These are phyloP conservation scores for Ornithoptera priamus DNA, from an alignment of 2,888 invertebrate genomes.

Conservation along the genomic window DNA sequence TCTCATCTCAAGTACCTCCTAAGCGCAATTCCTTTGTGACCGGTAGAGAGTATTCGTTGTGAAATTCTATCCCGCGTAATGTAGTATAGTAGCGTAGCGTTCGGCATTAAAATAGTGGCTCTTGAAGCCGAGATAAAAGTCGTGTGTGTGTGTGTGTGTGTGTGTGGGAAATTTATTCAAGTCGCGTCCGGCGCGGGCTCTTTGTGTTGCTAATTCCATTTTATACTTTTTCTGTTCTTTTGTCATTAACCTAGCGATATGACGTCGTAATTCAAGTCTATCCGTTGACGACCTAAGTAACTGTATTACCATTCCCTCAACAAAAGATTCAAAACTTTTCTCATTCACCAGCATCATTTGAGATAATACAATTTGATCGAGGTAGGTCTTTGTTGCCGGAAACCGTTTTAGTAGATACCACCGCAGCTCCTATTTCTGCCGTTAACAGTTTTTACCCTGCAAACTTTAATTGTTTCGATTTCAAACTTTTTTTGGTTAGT, in stretches of 20 bases:
- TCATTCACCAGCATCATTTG: too few species aligned
- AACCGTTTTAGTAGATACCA: too few species aligned
- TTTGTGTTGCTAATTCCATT: conserved; percentile 68
- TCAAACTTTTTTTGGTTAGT: too few species aligned
- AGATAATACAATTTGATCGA: too few species aligned
- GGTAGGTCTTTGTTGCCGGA: too few species aligned
- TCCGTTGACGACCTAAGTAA: conserved; percentile 36
- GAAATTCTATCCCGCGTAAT: conserved; percentile 3
- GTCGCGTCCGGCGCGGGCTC: conserved; percentile 46
- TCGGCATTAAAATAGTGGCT: conserved; percentile 29
- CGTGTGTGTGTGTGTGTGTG: conserved; percentile 39
- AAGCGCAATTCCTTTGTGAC: too few species aligned
- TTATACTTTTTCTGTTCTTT: conserved; percentile 54
- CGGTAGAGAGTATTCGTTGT: background rate
- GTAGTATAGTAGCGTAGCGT: conserved; percentile 15
- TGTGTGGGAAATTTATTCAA: conserved; percentile 53
- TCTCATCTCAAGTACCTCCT: too few species aligned
- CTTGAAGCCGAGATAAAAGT: conserved; percentile 45
- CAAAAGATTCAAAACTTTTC: too few species aligned
- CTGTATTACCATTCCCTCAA: conserved; percentile 18
- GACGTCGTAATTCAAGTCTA: conserved; percentile 43
- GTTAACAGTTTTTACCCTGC: too few species aligned
- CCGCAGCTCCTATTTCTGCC: too few species aligned
- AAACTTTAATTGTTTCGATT: too few species aligned
- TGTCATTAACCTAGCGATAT: conserved; percentile 48